phyloP scores from a whole-genome alignment of 2,797 vertebrate species.

The Sebastes iracundus region DNA sequence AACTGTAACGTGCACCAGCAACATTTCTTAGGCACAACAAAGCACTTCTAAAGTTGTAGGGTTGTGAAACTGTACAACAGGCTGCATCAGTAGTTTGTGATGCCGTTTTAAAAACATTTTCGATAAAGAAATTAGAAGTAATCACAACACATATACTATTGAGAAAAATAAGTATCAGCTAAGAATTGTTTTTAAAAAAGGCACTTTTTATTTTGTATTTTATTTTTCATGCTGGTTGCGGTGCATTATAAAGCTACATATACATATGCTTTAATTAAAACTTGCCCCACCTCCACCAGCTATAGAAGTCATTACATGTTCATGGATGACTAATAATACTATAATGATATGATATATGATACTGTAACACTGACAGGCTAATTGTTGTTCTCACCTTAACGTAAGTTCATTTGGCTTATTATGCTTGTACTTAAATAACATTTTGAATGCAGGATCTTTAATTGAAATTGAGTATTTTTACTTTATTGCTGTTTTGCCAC shows the following conservation, averaged over 20 bases:
- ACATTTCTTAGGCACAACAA: neutral
- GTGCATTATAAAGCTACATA: neutral
- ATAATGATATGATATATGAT: neutral
- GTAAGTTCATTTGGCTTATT: neutral
- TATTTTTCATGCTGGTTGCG: neutral
- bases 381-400: neutral
- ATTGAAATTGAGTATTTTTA: neutral
- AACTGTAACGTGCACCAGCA: neutral
- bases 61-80: neutral
- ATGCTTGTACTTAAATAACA: neutral
- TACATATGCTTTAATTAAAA: too few species aligned
- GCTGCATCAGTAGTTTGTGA: neutral
- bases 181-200: neutral
- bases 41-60: neutral
- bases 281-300: neutral
- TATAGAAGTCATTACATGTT: neutral
- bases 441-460: neutral
- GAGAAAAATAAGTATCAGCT: neutral
- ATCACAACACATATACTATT: neutral
- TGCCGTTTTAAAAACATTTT: neutral
- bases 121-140: neutral
- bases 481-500: neutral
- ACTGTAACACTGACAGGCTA: neutral
- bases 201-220: too few species aligned
- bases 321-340: too few species aligned